Percentiles rank a stretch among this genome's conserved stretches.
Conservation (phyloP, 2,888 invertebrate species). For the Mycalesis mineus region DNA sequence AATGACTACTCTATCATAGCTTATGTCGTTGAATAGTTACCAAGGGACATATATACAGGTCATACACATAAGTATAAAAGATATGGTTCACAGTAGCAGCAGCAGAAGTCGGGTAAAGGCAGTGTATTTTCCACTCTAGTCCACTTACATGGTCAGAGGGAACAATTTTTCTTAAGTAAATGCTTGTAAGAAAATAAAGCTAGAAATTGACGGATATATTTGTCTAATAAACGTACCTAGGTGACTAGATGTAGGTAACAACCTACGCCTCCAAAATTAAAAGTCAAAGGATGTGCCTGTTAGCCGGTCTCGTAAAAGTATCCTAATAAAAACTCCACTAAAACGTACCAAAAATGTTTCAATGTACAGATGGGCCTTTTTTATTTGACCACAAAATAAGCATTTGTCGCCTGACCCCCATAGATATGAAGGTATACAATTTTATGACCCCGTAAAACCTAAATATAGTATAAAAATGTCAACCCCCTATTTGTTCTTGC, state of each 20-base stretch:
- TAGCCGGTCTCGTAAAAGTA: slow-evolving; percentile 2
- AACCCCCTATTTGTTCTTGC: slow-evolving; percentile 31
- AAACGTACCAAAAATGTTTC: slow-evolving; percentile 20
- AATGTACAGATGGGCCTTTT: slow-evolving; percentile 23
- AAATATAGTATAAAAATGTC: slow-evolving; percentile 36
- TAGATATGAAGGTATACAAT: slow-evolving; percentile 30
- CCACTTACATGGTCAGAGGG: no score
- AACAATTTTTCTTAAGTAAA: no score
- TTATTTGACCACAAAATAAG: slow-evolving; percentile 29
- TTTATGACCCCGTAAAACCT: slow-evolving; percentile 33
- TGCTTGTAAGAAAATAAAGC: no score
- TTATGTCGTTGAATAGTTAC: no score
- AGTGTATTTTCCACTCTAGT: no score
- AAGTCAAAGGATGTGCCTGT: slow-evolving; percentile 1
- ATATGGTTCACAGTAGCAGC: no score
- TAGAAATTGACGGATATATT: background rate
- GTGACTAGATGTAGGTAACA: no score
- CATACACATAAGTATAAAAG: no score
- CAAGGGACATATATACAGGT: no score
- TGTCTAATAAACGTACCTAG: background rate
- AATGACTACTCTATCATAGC: no score
- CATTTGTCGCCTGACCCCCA: slow-evolving; percentile 23
- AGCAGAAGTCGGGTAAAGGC: no score
- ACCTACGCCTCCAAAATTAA: background rate
- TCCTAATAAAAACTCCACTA: slow-evolving; percentile 7